Conservation (phyloP, 2,113 vertebrate genomes). For the Tapirus terrestris region DNA sequence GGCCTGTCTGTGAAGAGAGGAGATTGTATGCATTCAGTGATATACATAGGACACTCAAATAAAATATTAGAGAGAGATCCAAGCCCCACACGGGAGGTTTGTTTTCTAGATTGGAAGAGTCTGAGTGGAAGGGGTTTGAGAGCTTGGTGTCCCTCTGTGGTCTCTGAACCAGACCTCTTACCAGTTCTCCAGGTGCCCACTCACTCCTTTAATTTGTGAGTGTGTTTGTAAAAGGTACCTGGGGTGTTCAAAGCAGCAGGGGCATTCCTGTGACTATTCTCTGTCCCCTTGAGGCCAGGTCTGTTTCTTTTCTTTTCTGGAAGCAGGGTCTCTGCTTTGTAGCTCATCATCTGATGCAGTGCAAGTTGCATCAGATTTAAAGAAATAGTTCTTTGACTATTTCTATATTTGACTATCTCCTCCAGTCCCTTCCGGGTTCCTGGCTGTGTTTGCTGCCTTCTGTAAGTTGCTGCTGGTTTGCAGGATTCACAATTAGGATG, state of each 20-base stretch:
- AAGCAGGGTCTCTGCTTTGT: background rate
- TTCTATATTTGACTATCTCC: background rate
- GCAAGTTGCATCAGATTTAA: conserved; percentile 48
- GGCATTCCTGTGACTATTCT: background rate
- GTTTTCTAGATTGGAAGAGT: background rate
- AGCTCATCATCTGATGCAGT: background rate
- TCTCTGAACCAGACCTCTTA: background rate
- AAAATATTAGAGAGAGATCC: conserved; percentile 58
- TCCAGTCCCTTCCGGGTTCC: background rate
- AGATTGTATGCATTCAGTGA: conserved; percentile 64
- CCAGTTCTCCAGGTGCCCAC: background rate
- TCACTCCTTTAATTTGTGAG: background rate
- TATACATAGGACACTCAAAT: background rate
- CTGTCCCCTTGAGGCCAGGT: background rate
- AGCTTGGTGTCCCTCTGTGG: background rate
- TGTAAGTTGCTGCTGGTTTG: background rate
- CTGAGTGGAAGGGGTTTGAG: background rate
- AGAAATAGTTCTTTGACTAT: background rate
- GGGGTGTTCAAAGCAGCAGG: background rate
- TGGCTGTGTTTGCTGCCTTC: background rate
- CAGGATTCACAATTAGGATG: background rate
- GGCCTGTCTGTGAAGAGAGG: conserved; percentile 9
- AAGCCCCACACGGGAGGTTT: conserved; percentile 9
- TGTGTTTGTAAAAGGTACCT: background rate
- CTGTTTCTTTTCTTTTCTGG: conserved; percentile 37